Base-by-base conservation (phyloP, 2,888 invertebrate genomes). In the Tillus elongatus region DNA sequence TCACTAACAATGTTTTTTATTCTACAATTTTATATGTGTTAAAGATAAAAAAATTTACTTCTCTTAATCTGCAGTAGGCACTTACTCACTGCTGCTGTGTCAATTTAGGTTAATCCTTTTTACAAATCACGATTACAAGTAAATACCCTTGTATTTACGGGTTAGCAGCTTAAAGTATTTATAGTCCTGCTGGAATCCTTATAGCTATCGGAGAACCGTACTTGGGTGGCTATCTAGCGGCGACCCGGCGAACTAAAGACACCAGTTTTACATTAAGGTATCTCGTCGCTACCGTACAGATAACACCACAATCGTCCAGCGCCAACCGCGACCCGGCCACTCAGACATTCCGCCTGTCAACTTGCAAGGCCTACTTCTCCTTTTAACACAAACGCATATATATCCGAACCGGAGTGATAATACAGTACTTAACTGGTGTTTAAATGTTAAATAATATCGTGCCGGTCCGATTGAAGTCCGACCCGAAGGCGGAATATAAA, bases 381-480 rank as follows among this genome's bases (percentile, higher is more conserved):
- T 60, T 61, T 62, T 61, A 60, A 54, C 53, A 49, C 51, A 53
- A 53, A 50, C 50, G 51, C 54, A 50, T 54, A 56, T 54, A 53
- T 50, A 49, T 51, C 44, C 48, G 44, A 48, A 46, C n/a, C n/a
- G 42, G 50, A 52, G 61, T 61, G 63, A 63, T 63, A 63, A 62
- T 60, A 57, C 53, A 53, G 52, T 60, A 57, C 61, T 63, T 58
- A 60, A 61, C 58, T 53, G 61, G 63, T 63, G 63, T 63, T 57
- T 61, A 62, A 61, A 61, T 58, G 58, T 58, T 60, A 57, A 62
- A 58, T 63, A 58, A 61, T 58, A 57, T 52, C 52, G 45, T 46
- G 50, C 52, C 57, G 54, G 57, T 47, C 26, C 46, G 40, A 53
- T 53, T 58, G 50, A 51, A 44, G 50, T 53, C 39, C 12, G 9